Percentiles rank a stretch among this genome's conserved stretches.
Conservation (phyloP, 2,888 invertebrate genomes). For the Xestoiulus laeticollis region DNA sequence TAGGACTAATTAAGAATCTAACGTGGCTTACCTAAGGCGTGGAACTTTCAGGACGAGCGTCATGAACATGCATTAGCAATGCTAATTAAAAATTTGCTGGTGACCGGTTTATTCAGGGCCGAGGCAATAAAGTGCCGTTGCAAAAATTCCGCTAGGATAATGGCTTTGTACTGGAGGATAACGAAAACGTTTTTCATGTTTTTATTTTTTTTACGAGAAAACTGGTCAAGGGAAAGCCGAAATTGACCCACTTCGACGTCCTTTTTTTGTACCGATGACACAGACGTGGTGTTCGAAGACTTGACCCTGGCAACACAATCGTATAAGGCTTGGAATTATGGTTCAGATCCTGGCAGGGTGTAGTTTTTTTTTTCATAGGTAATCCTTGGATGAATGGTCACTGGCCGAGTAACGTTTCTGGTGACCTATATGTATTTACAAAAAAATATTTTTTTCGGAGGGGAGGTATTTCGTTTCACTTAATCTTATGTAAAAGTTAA, state of each 20-base stretch:
- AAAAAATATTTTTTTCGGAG: background rate
- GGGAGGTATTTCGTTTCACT: background rate
- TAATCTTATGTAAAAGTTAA: no score
- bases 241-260: conserved; percentile 20
- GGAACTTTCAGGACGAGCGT: background rate
- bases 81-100: background rate
- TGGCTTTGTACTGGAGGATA: background rate
- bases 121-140: conserved; percentile 11
- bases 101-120: conserved; percentile 33
- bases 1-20: background rate
- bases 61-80: background rate
- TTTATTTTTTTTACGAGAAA: background rate
- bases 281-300: background rate
- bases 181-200: background rate
- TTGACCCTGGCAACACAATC: background rate
- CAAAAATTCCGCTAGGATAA: background rate
- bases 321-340: background rate
- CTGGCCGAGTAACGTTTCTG: background rate
- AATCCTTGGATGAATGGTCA: background rate
- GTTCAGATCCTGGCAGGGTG: background rate
- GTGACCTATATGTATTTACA: background rate
- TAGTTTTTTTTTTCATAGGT: background rate
- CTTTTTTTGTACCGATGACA: background rate
- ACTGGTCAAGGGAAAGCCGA: conserved; percentile 37
- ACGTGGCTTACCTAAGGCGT: background rate